Conservation (phyloP, 2,113 vertebrate species). For the Triplophysa siluroides region DNA sequence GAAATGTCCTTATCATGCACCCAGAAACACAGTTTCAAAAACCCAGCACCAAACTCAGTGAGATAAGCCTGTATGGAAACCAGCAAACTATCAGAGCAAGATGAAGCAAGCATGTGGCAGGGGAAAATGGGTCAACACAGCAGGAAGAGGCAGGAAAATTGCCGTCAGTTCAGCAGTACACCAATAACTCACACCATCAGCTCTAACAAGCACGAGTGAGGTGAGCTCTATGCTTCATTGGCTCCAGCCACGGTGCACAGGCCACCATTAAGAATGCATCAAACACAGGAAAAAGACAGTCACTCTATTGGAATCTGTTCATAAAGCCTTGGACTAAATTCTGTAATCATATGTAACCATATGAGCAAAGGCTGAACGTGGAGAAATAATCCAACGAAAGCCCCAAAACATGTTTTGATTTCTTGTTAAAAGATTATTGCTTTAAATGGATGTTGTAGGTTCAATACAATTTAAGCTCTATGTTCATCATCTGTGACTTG, state of each 20-base stretch:
- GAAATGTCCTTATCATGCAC: background rate
- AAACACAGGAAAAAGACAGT: slow-evolving; percentile 5
- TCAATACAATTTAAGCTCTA: background rate
- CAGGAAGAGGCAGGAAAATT: slow-evolving; percentile 12
- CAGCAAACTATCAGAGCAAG: slow-evolving; percentile 2
- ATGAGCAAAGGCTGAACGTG: background rate
- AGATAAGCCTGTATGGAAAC: background rate
- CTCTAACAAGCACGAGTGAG: slow-evolving; percentile 18
- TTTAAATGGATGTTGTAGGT: background rate
- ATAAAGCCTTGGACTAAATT: slow-evolving; percentile 7
- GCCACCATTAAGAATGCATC: slow-evolving; percentile 37
- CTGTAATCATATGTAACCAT: background rate
- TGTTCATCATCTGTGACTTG: background rate
- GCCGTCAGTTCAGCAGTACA: slow-evolving; percentile 10
- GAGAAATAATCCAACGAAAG: background rate
- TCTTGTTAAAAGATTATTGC: background rate
- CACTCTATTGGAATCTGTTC: slow-evolving; percentile 4
- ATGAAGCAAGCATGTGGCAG: slow-evolving; percentile 1
- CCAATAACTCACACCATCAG: slow-evolving; percentile 33
- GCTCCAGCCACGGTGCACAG: background rate
- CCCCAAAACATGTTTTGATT: background rate
- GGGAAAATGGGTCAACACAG: slow-evolving; percentile 22
- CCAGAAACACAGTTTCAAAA: background rate
- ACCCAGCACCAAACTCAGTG: background rate
- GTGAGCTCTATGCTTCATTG: slow-evolving; percentile 11